Evolutionary conservation across 2,888 invertebrate species (phyloP).

Genomic region (Caenorhabditis doughertyi): DNA sequence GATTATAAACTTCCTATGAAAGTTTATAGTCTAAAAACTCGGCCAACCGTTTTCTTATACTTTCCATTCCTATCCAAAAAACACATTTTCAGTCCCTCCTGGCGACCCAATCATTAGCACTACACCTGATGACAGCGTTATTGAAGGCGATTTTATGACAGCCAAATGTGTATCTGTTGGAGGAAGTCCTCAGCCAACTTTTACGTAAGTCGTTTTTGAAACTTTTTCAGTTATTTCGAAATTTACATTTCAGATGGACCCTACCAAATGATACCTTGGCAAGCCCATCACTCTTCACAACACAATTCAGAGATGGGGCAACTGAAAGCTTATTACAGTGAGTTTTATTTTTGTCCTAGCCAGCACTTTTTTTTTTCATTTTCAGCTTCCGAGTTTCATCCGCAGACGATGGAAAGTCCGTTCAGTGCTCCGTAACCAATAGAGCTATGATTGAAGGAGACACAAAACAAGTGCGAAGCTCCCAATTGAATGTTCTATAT

Average conservation of each 20-base stretch:
- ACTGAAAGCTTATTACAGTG: constrained; percentile 71
- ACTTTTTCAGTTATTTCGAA: background rate
- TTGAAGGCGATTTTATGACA: constrained; percentile 77
- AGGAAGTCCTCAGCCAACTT: constrained; percentile 80
- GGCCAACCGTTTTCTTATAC: too few species aligned
- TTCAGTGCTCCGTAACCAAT: constrained; percentile 78
- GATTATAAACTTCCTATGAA: too few species aligned
- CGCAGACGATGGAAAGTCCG: constrained; percentile 76
- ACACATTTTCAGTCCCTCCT: constrained; percentile 78
- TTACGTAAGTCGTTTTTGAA: constrained; percentile 68
- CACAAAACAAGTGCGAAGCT: constrained; percentile 66
- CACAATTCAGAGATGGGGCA: constrained; percentile 54
- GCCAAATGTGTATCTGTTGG: constrained; percentile 78
- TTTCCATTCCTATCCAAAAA: too few species aligned
- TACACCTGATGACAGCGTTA: constrained; percentile 73
- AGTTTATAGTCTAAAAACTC: too few species aligned
- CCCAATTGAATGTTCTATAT: constrained; percentile 86
- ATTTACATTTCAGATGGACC: constrained; percentile 54
- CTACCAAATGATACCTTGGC: constrained; percentile 67
- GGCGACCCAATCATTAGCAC: constrained; percentile 73
- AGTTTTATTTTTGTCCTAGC: too few species aligned
- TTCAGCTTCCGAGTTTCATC: constrained; percentile 73
- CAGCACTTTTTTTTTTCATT: background rate
- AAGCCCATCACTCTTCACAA: constrained; percentile 53
- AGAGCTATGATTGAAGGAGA: constrained; percentile 73